Base-by-base conservation (phyloP, 2,797 vertebrate genomes). In the Alauda arvensis region DNA sequence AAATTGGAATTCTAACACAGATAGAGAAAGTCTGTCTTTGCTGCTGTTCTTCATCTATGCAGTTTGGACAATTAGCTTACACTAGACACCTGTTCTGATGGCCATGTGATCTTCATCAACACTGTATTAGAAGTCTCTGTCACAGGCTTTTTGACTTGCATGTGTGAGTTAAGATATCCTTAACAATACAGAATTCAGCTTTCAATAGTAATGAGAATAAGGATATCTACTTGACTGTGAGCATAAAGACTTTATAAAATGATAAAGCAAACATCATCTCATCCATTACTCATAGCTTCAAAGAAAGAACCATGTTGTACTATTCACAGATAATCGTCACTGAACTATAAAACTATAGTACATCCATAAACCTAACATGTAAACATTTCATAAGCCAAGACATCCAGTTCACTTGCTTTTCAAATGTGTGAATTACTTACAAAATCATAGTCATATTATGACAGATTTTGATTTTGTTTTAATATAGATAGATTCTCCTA, bases 351-450 rank as follows among this genome's bases (percentile, higher is more conserved):
- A 94, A 76, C 53, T 34, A 52, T 17, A 62, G 13, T 13, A 77
- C 14, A 84, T 69, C 37, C 43, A 85, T 46, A 56, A 93, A 82
- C 20, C 23, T 40, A n/a, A 26, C 15, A 13, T 17, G 26, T 45
- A 70, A 77, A 77, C n/a, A 61, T 51, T 88, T 94, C 59, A 85
- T 65, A 31, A 82, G 55, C 46, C 42, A 82, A 77, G 55, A 45
- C 24, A 71, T 39, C 12, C 26, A 74, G 39, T 82, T 86, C 68
- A 82, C 65, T 39, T 84, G n/a, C 29, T 67, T 88, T 79, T 62
- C 66, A 52, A 29, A 52, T n/a, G 15, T 34, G 29, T 33, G 29
- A 70, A 51, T 61, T 21, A 48, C n/a, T 70, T 83, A 21, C 21
- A 90, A 88, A 56, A 60, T 37, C 19, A 37, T 57, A 77, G 5